Base-by-base conservation (phyloP, 2,797 vertebrate species). In the Silurus aristotelis region DNA sequence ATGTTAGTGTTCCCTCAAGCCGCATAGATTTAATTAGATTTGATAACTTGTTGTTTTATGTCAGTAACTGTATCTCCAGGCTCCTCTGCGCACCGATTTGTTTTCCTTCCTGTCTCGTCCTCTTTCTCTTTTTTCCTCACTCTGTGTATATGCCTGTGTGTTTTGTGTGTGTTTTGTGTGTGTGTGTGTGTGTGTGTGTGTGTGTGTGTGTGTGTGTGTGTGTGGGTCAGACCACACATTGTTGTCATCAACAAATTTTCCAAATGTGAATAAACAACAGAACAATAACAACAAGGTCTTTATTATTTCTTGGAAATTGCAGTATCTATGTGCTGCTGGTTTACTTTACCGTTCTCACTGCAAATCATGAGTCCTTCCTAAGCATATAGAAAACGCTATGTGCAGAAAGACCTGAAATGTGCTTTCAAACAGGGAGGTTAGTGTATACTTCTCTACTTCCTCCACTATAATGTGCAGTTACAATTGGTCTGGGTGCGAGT, bases 201-300 rank as follows among this genome's bases (percentile, higher is more conserved):
- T 56, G 77, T 61, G 75, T 73, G 85, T 84, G 22, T 83, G 83
- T 84, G 5, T 56, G 1, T 67, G 84, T 67, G 80, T 64, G 82
- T 70, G 86, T 84, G 60, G 80, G 82, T 83, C 19, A 27, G 5
- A 10, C 83, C 79, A 82, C 85, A 73, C 82, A 88, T 82, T 90
- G 73, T 85, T 89, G 90, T 72, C 84, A 88, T 92, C 89, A 89
- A 67, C 89, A 82, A 90, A 52, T 70, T 86, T 80, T 91, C 82
- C 83, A 90, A 91, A 94, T 88, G 80, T 85, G 88, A 91, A 87
- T 72, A 87, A 87, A 92, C 91, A 92, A 90, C 48, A 86, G 82
- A 89, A 89, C 83, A 86, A 86, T 70, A 77, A 77, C 83, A 25
- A 63, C 88, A 43, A 82, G 86, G 38, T 81, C 84, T 80, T 89